Conservation (phyloP, 2,113 vertebrate species). For the Pseudolaguvia tuberculata region DNA sequence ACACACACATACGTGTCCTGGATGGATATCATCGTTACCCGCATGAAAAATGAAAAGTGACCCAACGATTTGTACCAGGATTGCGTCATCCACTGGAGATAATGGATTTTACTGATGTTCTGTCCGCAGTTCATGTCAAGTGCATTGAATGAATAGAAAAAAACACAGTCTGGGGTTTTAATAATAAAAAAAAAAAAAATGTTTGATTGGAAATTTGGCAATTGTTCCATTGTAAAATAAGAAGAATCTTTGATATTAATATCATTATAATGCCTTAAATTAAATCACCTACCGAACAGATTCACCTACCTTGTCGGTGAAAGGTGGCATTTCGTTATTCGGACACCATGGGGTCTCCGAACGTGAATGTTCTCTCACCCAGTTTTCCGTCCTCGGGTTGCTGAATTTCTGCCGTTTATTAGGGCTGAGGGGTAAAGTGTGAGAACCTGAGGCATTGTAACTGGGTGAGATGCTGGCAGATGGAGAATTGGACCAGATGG, state of each 20-base stretch:
- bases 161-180: background rate
- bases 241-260: too few species aligned
- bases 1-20: conserved; percentile 26
- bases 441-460: conserved; percentile 51
- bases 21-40: conserved; percentile 13
- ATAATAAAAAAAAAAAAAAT: background rate
- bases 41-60: conserved; percentile 30
- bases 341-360: conserved; percentile 69
- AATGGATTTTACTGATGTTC: conserved; percentile 19
- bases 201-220: background rate
- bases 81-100: conserved; percentile 16
- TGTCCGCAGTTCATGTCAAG: background rate
- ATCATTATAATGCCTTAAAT: too few species aligned
- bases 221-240: too few species aligned
- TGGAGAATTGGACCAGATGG: conserved; percentile 55
- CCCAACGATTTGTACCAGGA: conserved; percentile 27
- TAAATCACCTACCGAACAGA: too few species aligned
- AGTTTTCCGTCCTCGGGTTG: conserved; percentile 75
- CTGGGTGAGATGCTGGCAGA: conserved; percentile 51
- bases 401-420: conserved; percentile 74
- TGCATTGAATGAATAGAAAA: background rate
- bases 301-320: conserved; percentile 77
- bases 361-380: conserved; percentile 84
- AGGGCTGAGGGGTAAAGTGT: conserved; percentile 53
- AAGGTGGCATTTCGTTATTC: conserved; percentile 76